phyloP scores from a whole-genome alignment of 2,113 vertebrate genomes.

The Vulpes vulpes region DNA sequence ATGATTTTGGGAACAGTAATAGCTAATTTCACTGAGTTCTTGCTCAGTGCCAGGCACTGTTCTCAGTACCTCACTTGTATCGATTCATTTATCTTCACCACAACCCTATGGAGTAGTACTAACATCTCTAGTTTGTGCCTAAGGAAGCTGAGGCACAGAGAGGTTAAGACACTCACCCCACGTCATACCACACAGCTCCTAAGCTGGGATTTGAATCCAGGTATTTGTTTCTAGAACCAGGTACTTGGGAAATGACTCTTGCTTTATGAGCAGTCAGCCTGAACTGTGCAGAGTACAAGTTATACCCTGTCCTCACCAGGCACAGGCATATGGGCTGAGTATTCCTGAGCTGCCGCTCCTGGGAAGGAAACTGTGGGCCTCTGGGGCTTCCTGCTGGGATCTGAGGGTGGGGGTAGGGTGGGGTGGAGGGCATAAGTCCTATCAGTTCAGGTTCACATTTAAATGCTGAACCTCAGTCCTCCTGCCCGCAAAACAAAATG shows the following conservation, averaged over 20 bases:
- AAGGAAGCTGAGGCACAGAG: neutral
- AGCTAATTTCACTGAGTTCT: neutral
- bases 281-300: neutral
- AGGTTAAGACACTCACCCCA: neutral
- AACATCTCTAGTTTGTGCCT: neutral
- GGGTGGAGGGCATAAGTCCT: no score
- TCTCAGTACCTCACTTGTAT: neutral
- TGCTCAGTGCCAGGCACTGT: neutral
- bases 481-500: neutral
- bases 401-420: neutral
- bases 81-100: neutral
- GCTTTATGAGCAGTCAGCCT: neutral
- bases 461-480: conserved; percentile 37
- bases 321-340: no score
- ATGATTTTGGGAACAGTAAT: neutral
- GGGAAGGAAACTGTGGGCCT: neutral
- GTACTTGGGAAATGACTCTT: neutral
- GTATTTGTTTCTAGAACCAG: neutral
- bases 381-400: conserved; percentile 25
- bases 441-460: neutral
- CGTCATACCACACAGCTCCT: neutral
- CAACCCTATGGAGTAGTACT: neutral
- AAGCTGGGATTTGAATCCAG: neutral
- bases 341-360: neutral
- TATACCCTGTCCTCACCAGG: neutral